Conservation (phyloP, 2,113 vertebrate genomes). For the Stictonetta naevosa region DNA sequence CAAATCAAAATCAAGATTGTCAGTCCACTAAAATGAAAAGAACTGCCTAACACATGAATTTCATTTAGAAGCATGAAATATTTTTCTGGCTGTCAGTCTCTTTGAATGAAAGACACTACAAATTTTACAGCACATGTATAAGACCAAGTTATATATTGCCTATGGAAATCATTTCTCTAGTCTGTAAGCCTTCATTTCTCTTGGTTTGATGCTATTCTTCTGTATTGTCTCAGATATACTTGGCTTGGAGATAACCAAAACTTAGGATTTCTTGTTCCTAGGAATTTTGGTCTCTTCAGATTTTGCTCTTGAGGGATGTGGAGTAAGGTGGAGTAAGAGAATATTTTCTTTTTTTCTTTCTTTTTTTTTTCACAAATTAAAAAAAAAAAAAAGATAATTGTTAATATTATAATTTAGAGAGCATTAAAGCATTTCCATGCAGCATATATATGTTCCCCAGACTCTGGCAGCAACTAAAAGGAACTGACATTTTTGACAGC, state of each 20-base stretch:
- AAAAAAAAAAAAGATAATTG: neutral
- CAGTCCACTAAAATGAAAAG: neutral
- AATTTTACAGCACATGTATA: neutral
- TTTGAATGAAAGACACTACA: neutral
- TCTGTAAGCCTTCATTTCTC: neutral
- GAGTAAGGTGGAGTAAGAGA: neutral
- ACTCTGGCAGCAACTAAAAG: neutral
- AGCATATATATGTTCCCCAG: neutral
- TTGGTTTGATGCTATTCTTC: neutral
- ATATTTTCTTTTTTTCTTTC: neutral
- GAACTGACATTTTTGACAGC: slow-evolving; percentile 11
- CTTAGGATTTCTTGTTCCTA: neutral
- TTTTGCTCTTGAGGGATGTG: neutral
- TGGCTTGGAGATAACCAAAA: neutral
- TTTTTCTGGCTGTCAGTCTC: neutral
- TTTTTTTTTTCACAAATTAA: neutral
- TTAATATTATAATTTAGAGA: neutral
- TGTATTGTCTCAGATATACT: neutral
- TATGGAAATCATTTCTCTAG: neutral
- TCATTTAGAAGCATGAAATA: neutral
- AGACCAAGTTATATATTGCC: neutral
- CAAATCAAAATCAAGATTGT: neutral
- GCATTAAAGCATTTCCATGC: neutral
- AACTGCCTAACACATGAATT: neutral
- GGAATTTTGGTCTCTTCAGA: neutral